Evolutionary conservation across 2,113 vertebrate genomes (phyloP).

Genomic region (Enhydra lutris): DNA sequence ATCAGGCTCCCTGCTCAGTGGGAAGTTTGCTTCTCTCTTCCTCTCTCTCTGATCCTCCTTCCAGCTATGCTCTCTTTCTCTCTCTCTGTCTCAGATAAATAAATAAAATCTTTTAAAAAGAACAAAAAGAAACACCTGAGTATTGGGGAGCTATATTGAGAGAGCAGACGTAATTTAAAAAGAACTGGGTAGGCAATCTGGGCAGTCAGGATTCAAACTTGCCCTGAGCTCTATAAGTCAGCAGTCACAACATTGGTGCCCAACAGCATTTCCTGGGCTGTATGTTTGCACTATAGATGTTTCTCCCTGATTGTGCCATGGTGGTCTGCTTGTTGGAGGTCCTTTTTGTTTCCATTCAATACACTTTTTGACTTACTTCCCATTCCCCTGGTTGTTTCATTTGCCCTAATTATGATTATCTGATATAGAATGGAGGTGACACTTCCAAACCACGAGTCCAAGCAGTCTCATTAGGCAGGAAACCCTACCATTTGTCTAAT

Average conservation of each 20-base stretch:
- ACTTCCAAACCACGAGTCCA: constrained; percentile 57
- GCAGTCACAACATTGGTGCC: not conserved
- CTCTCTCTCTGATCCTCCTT: too few species aligned
- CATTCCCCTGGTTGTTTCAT: constrained; percentile 33
- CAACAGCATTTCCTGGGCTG: not conserved
- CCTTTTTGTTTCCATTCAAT: constrained; percentile 30
- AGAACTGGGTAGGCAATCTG: not conserved
- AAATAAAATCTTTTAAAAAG: too few species aligned
- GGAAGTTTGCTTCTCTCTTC: too few species aligned
- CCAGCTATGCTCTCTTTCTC: too few species aligned
- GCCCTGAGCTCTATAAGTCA: not conserved
- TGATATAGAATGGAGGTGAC: constrained; percentile 66
- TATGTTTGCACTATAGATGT: not conserved
- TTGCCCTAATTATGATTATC: constrained; percentile 64
- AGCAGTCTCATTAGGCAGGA: constrained; percentile 60
- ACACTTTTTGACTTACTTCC: constrained; percentile 25
- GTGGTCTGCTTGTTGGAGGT: constrained; percentile 73
- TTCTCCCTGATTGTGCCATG: not conserved
- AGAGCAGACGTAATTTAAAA: not conserved
- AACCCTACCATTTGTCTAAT: constrained; percentile 52
- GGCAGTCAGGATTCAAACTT: not conserved
- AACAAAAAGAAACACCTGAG: not conserved
- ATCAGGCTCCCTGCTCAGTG: too few species aligned
- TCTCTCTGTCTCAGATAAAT: too few species aligned
- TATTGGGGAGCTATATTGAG: not conserved